These are phyloP conservation scores for Lateolabrax maculatus DNA, from an alignment of 2,797 vertebrate species.

Conservation along the genomic window DNA sequence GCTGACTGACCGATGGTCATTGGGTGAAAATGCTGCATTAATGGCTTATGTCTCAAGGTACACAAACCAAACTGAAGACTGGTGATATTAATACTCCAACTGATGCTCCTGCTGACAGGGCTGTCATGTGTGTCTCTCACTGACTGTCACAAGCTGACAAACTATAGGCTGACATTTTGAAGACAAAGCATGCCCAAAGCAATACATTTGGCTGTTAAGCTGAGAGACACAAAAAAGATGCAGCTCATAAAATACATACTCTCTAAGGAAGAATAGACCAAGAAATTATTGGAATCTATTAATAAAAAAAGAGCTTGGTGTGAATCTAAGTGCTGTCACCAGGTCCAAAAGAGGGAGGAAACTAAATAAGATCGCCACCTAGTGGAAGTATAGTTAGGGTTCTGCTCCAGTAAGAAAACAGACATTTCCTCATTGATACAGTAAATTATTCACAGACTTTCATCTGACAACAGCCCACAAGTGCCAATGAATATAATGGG, in stretches of 20 bases:
- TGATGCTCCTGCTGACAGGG: conserved; percentile 36
- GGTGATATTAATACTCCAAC: conserved; percentile 47
- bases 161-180: conserved; percentile 24
- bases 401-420: conserved; percentile 1
- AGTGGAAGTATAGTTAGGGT: conserved; percentile 70
- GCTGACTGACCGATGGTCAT: conserved; percentile 35
- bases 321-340: not conserved
- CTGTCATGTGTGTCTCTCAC: conserved; percentile 46
- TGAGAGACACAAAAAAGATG: conserved; percentile 24
- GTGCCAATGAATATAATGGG: conserved; percentile 56
- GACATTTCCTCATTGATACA: conserved; percentile 35
- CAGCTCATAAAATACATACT: not conserved
- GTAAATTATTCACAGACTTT: conserved; percentile 68
- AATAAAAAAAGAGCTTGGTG: conserved; percentile 5
- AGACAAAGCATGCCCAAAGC: conserved; percentile 29
- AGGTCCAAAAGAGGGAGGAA: not conserved
- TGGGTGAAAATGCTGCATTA: conserved; percentile 49
- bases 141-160: conserved; percentile 48
- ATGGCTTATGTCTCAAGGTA: conserved; percentile 38
- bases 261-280: not conserved
- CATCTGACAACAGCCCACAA: conserved; percentile 41
- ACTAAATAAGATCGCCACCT: conserved; percentile 76
- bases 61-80: conserved; percentile 33
- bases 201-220: conserved; percentile 23
- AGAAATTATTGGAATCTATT: conserved; percentile 8